Conservation (phyloP, 2,888 invertebrate genomes). For the Glaucopsyche alexis region DNA sequence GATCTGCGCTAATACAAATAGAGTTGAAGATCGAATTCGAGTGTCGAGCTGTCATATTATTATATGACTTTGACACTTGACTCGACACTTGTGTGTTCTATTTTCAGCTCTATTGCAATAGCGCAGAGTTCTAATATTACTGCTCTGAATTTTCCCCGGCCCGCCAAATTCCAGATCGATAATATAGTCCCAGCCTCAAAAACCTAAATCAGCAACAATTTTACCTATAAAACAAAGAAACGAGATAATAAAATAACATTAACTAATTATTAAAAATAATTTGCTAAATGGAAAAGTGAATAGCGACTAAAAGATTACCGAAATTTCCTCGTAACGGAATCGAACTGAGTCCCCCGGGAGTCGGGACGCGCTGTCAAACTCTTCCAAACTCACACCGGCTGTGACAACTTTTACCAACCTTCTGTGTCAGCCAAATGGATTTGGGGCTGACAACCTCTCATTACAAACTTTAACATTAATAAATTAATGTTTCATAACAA, state of each 20-base stretch:
- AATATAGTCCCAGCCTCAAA: too few species aligned
- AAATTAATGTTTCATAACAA: conserved; percentile 26
- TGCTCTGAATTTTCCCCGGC: too few species aligned
- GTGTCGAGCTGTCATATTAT: too few species aligned
- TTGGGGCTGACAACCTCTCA: conserved; percentile 52
- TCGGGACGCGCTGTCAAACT: conserved; percentile 67
- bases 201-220: too few species aligned
- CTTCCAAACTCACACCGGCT: conserved; percentile 61
- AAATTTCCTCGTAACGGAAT: conserved; percentile 69
- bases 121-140: too few species aligned
- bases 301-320: conserved; percentile 58
- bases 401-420: conserved; percentile 76
- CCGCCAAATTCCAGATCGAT: too few species aligned
- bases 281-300: conserved; percentile 40
- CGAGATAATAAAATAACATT: conserved; percentile 1
- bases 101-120: too few species aligned
- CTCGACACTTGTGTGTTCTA: too few species aligned
- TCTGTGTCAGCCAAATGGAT: conserved; percentile 73
- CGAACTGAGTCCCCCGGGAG: conserved; percentile 62
- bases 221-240: not conserved
- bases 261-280: conserved; percentile 12
- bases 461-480: conserved; percentile 44
- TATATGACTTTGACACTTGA: too few species aligned
- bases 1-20: too few species aligned
- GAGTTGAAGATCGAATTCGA: too few species aligned